Percentiles rank a stretch among this genome's conserved stretches.
phyloP scores from a whole-genome alignment of 2,888 invertebrate species.

The Caenorhabditis uteleia region DNA sequence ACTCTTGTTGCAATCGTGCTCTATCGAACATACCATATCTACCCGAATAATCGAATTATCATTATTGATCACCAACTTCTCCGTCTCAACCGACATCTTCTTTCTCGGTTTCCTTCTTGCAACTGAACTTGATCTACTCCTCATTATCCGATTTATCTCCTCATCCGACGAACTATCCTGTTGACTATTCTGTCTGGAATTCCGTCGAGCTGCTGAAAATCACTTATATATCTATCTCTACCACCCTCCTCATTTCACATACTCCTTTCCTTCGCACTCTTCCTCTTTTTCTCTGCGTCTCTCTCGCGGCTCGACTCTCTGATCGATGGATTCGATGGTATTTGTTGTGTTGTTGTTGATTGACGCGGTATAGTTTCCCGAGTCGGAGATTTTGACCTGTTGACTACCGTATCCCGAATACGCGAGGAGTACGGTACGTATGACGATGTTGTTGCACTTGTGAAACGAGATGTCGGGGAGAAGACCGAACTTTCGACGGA shows the following conservation, averaged over 20 bases:
- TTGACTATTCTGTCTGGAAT: slow-evolving; percentile 46
- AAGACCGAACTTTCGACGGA: slow-evolving; percentile 33
- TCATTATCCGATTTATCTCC: slow-evolving; percentile 28
- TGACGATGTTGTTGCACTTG: slow-evolving; percentile 10
- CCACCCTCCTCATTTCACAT: neutral
- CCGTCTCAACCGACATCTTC: slow-evolving; percentile 26
- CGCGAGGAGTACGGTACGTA: slow-evolving; percentile 29
- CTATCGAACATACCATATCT: neutral
- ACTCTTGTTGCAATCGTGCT: neutral
- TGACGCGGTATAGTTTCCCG: slow-evolving; percentile 18
- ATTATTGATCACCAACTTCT: slow-evolving; percentile 10
- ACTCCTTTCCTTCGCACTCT: slow-evolving; percentile 46
- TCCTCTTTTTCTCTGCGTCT: slow-evolving; percentile 29
- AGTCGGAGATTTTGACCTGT: slow-evolving; percentile 32
- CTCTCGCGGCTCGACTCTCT: slow-evolving; percentile 43
- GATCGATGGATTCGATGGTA: slow-evolving; percentile 40
- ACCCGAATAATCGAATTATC: slow-evolving; percentile 12
- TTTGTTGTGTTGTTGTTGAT: slow-evolving; percentile 11
- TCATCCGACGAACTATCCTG: slow-evolving; percentile 42
- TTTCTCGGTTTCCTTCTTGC: slow-evolving; percentile 19
- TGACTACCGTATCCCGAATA: slow-evolving; percentile 1
- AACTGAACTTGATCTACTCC: slow-evolving; percentile 30
- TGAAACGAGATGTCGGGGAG: slow-evolving; percentile 28
- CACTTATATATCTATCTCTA: too few relatives aligned
- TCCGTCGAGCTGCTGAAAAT: slow-evolving; percentile 50